Evolutionary conservation across 2,113 vertebrate species (phyloP).

Genomic region (Crotalus tigris): DNA sequence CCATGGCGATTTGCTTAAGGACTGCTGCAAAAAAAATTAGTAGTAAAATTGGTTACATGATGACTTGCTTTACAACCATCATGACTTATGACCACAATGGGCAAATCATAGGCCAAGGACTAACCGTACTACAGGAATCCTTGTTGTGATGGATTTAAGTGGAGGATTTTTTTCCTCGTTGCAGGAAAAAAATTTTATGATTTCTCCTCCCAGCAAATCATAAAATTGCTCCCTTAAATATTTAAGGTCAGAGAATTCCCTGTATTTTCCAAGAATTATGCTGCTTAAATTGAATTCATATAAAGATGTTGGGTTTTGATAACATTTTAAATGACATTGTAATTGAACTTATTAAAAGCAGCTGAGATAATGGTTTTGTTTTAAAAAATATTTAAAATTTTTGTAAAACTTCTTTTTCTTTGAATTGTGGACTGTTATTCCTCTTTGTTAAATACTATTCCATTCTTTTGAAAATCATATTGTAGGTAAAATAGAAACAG

Average conservation of each 20-base stretch:
- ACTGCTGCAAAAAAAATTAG: background rate
- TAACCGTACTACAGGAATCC: background rate
- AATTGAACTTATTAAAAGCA: background rate
- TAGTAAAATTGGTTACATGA: background rate
- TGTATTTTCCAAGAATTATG: background rate
- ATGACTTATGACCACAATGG: background rate
- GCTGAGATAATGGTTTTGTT: background rate
- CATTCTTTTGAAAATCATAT: background rate
- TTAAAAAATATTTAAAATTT: background rate
- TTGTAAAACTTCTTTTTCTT: background rate
- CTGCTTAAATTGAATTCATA: background rate
- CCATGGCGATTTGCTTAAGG: background rate
- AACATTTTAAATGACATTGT: background rate
- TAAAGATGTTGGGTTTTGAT: background rate
- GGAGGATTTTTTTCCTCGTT: background rate
- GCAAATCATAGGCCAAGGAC: background rate
- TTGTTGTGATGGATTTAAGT: background rate
- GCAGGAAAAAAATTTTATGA: too few relatives aligned
- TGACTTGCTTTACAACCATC: background rate
- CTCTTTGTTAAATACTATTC: background rate
- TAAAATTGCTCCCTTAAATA: background rate
- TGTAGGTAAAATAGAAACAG: background rate
- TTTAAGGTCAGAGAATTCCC: background rate
- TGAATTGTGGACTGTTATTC: background rate
- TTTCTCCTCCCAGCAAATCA: background rate